Base-by-base conservation (phyloP, 2,888 invertebrate genomes). In the Noctua janthina region DNA sequence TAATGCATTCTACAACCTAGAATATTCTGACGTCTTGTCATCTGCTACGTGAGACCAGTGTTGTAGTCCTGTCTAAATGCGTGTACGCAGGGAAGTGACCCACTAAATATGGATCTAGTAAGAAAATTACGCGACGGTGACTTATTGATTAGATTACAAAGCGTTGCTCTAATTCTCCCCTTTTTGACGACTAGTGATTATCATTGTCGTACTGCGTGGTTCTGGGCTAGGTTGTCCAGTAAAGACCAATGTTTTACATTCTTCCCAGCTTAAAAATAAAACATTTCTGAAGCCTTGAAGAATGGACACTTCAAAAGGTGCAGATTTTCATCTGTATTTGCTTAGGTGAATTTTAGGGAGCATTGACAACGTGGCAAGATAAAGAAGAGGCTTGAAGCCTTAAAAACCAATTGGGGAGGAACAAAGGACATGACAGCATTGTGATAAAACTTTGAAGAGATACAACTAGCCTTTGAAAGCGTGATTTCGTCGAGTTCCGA, bases 131-230 rank as follows among this genome's bases (percentile, higher is more conserved):
- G 49, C 49, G 17, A 64, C 15, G 29, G 35, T 59, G 35, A 43
- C 68, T 29, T 67, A 69, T 82, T 71, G 78, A 85, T 86, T 66
- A 86, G 73, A 83, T 79, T 74, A 79, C 29, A 39, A 64, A 46
- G 17, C 43, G 43, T 66, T 77, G n/a, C 39, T 72, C 74, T 75
- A 62, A 4, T 76, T 87, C 4, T 71, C 20, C 11, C 10, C 46
- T 80, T 51, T 62, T 49, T 1, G 66, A 56, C n/a, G 23, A 66
- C 39, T 29, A 0, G 11, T 43, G 43, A 71, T 79, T 68, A 64
- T 70, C 62, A 75, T 66, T n/a, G 29, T 10, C 13, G 23, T 43
- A 29, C 10, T 20, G 29, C 39, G 11, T 69, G 77, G 11, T 10
- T 59, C 11, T 20, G 2, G 39, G 1, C 10, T 13, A 2, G 17